Evolutionary conservation across 2,113 vertebrate genomes (phyloP).

Genomic region (Meleagris gallopavo): DNA sequence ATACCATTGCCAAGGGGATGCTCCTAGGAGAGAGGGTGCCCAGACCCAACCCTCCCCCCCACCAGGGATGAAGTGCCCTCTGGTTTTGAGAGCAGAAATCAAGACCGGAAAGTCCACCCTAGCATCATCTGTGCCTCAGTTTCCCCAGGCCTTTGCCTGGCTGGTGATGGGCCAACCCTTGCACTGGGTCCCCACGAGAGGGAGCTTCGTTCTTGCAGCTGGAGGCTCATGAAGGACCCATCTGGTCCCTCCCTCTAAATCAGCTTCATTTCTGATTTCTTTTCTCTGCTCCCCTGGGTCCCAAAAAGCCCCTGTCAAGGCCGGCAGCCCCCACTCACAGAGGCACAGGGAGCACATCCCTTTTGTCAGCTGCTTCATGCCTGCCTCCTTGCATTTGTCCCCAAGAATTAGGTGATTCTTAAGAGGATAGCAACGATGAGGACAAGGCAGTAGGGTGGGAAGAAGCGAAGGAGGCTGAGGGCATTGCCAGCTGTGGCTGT

Average conservation of each 20-base stretch:
- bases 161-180: neutral
- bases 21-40: neutral
- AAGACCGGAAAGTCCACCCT: neutral
- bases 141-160: neutral
- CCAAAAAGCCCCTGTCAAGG: neutral
- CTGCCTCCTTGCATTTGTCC: neutral
- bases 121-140: neutral
- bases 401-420: neutral
- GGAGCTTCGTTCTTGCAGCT: neutral
- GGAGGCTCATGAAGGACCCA: neutral
- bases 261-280: neutral
- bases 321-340: neutral
- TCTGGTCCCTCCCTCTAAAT: neutral
- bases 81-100: neutral
- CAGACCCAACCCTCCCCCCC: accelerated
- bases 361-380: neutral
- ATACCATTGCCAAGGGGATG: accelerated
- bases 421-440: neutral
- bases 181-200: conserved; percentile 15
- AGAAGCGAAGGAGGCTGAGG: neutral
- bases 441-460: neutral
- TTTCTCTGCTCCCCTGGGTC: accelerated
- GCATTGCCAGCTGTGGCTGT: accelerated
- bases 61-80: neutral
- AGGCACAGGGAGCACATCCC: neutral